Conservation (phyloP, 2,797 vertebrate genomes). For the Pseudomugil gertrudae region DNA sequence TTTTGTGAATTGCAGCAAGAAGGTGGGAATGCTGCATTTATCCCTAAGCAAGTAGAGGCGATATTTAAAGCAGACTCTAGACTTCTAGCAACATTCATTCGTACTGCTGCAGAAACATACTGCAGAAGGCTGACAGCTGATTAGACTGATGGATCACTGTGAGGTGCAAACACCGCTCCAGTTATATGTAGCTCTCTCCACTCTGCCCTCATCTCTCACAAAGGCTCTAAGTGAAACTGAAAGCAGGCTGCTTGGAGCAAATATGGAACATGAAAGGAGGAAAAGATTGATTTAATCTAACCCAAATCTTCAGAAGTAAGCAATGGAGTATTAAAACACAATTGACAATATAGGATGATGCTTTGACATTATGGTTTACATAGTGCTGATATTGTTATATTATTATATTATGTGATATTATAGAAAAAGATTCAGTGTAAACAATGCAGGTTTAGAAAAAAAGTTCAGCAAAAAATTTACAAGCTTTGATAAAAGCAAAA, state of each 20-base stretch:
- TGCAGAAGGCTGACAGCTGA: slow-evolving; percentile 57
- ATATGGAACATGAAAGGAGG: slow-evolving; percentile 24
- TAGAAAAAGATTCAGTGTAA: no score
- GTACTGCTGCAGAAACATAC: slow-evolving; percentile 41
- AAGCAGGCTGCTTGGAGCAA: slow-evolving; percentile 30
- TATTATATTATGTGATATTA: no score
- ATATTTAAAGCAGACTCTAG: slow-evolving; percentile 59
- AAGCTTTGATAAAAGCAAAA: background rate
- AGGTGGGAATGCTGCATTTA: slow-evolving; percentile 70
- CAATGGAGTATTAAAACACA: slow-evolving; percentile 17
- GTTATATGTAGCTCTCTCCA: slow-evolving; percentile 44
- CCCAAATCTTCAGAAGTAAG: slow-evolving; percentile 19
- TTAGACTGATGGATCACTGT: slow-evolving; percentile 63
- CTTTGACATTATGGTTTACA: no score
- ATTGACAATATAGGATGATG: slow-evolving; percentile 1
- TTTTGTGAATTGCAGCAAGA: slow-evolving; percentile 62
- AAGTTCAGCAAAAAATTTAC: background rate
- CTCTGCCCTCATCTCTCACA: slow-evolving; percentile 45
- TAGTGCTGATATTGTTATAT: no score
- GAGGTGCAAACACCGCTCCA: slow-evolving; percentile 51
- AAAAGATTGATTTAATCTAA: slow-evolving; percentile 31
- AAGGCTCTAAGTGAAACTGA: slow-evolving; percentile 36
- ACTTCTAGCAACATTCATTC: slow-evolving; percentile 43
- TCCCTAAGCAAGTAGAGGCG: slow-evolving; percentile 40
- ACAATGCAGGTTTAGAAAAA: background rate